phyloP scores from a whole-genome alignment of 2,113 vertebrate genomes.

The Columbina picui region DNA sequence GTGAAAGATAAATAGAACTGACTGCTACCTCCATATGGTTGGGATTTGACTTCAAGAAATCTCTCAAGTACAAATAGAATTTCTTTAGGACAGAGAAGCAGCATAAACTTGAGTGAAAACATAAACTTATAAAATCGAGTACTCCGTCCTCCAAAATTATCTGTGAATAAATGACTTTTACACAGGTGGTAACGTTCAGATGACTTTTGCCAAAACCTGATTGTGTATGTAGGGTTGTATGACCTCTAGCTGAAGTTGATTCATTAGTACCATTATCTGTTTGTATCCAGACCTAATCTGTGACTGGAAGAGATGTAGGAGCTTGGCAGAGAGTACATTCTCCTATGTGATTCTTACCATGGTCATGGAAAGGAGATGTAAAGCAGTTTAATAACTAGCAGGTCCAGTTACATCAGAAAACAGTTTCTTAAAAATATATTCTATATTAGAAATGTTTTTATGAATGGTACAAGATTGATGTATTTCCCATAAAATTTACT shows the following conservation, averaged over 20 bases:
- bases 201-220: not conserved
- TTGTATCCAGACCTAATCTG: not conserved
- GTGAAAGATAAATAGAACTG: slow-evolving; percentile 58
- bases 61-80: slow-evolving; percentile 51
- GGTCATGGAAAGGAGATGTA: not conserved
- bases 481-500: not conserved
- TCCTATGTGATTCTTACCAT: not conserved
- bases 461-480: not conserved
- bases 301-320: not conserved
- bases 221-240: not conserved
- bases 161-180: not conserved
- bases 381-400: not conserved
- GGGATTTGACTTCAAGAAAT: slow-evolving; percentile 37
- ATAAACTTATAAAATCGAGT: not conserved
- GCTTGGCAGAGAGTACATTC: not conserved
- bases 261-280: not conserved
- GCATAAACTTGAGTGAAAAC: not conserved
- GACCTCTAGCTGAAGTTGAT: slow-evolving; percentile 15
- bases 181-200: not conserved
- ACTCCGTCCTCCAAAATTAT: not conserved
- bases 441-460: not conserved
- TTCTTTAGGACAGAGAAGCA: slow-evolving; percentile 25
- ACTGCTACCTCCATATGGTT: slow-evolving; percentile 59
- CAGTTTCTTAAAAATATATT: not conserved
- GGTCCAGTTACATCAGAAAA: not conserved